Evolutionary conservation across 2,888 invertebrate species (phyloP).

Genomic region (Ophioninae sp.): DNA sequence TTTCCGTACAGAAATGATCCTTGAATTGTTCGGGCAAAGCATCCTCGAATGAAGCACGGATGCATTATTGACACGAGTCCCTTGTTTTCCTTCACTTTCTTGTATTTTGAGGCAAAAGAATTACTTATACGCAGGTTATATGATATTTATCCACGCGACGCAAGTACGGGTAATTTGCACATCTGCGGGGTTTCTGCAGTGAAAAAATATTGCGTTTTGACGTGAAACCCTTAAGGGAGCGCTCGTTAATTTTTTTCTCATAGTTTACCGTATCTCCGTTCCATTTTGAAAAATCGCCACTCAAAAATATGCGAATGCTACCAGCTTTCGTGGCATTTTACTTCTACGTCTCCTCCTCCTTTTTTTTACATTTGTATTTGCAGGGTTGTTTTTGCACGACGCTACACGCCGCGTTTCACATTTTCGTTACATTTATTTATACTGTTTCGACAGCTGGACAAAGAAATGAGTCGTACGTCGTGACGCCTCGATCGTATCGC

Average conservation of each 20-base stretch:
- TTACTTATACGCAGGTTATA: conserved; percentile 14
- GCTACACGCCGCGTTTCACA: conserved; percentile 10
- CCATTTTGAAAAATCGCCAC: conserved; percentile 48
- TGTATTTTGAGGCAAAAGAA: background rate
- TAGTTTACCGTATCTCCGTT: conserved; percentile 8
- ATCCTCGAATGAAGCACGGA: background rate
- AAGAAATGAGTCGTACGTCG: conserved; percentile 14
- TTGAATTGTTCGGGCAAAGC: background rate
- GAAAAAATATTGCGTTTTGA: conserved; percentile 72
- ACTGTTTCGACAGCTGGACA: conserved; percentile 23
- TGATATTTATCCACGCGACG: background rate
- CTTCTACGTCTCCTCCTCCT: conserved; percentile 4
- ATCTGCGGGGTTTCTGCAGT: conserved; percentile 55
- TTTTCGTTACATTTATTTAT: conserved; percentile 6
- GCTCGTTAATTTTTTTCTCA: conserved; percentile 13
- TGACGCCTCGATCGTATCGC: conserved; percentile 29
- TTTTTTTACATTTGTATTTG: conserved; percentile 37
- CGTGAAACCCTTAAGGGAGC: conserved; percentile 54
- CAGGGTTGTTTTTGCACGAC: conserved; percentile 15
- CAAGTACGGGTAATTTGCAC: conserved; percentile 9
- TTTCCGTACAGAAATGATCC: background rate
- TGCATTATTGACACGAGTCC: background rate
- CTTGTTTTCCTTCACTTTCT: background rate
- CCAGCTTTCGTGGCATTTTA: conserved; percentile 38
- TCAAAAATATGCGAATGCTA: conserved; percentile 58